These are phyloP conservation scores for Epicauta chinensis DNA, from an alignment of 1,140 invertebrate species.

Conservation along the genomic window DNA sequence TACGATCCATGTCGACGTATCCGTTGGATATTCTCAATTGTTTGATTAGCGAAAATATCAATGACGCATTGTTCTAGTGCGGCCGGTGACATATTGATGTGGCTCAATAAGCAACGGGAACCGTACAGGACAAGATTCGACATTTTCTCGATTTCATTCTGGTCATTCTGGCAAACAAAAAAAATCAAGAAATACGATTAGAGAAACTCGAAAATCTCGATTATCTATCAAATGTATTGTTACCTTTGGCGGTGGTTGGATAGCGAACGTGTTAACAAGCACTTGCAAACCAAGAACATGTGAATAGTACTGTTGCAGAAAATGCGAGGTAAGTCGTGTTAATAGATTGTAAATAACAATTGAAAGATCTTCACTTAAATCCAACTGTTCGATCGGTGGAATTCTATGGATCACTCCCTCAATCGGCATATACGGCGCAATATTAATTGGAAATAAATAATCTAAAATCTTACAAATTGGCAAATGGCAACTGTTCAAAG, in stretches of 20 bases:
- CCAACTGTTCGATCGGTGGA: conserved; percentile 64
- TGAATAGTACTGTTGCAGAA: conserved; percentile 86
- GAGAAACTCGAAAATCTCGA: too few relatives aligned
- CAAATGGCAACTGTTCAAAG: conserved; percentile 38
- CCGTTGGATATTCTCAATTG: conserved; percentile 32
- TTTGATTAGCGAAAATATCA: conserved; percentile 37
- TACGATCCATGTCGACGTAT: conserved; percentile 30
- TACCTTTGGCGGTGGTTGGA: conserved; percentile 24
- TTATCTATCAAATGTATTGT: too few relatives aligned
- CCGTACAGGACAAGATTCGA: conserved; percentile 29
- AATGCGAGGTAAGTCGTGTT: conserved; percentile 48
- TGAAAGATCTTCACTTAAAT: conserved; percentile 18
- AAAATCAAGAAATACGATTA: not conserved
- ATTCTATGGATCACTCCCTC: conserved; percentile 56
- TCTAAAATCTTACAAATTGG: conserved; percentile 40
- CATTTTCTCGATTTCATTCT: conserved; percentile 28
- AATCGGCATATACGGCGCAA: conserved; percentile 39
- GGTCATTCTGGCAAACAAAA: conserved; percentile 18
- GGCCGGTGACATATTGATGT: conserved; percentile 39
- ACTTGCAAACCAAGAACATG: conserved; percentile 83
- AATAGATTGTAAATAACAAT: conserved; percentile 19
- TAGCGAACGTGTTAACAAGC: conserved; percentile 71
- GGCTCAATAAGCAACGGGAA: conserved; percentile 37
- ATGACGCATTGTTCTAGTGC: conserved; percentile 37
- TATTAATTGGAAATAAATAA: conserved; percentile 38